Base-by-base conservation (phyloP, 2,797 vertebrate genomes). In the Salmo trutta region DNA sequence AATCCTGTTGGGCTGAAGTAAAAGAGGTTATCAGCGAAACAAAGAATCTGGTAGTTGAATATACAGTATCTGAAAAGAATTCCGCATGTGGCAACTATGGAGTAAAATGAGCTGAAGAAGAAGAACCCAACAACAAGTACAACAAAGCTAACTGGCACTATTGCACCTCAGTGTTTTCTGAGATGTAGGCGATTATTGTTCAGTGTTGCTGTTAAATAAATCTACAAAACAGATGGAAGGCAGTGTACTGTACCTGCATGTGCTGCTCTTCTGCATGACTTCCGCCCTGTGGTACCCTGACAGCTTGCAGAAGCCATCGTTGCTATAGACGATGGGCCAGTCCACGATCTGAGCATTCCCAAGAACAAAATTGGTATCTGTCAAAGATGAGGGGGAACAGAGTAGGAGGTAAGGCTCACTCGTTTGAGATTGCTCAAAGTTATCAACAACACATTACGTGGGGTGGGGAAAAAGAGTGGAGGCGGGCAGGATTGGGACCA, bases 251-350 rank as follows among this genome's bases (percentile, higher is more conserved):
- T 97, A 99, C 98, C 98, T 99, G 98, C 98, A 99, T 83, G 97
- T 97, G 91, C 98, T 99, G 95, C 98, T 99, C 88, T 98, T 99
- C 90, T 99, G 98, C 98, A 99, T 99, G 94, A 99, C 98, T 92
- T 99, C 98, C 4, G 98, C 98, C 90, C 98, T 94, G 94, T 99
- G 98, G 89, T 98, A 99, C 79, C 98, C 98, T 15, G 98, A 99
- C 79, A 99, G 87, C 91, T 99, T 99, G 95, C 98, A 99, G 94
- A 99, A 99, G 83, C 98, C 98, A 83, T 99, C 98, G 5, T 99
- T 99, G 95, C 98, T 99, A 94, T 99, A 99, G 88, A 99, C 98
- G 68, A 99, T 97, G 73, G 98, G 98, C 98, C 98, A 99, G 93
- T 99, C 98, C 89, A 99, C 98, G 52, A 99, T 99, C 95, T 99